Evolutionary conservation across 2,797 vertebrate species (phyloP), one percentile per base, ranked within the genome.

Genomic region (Heterohyrax brucei): DNA sequence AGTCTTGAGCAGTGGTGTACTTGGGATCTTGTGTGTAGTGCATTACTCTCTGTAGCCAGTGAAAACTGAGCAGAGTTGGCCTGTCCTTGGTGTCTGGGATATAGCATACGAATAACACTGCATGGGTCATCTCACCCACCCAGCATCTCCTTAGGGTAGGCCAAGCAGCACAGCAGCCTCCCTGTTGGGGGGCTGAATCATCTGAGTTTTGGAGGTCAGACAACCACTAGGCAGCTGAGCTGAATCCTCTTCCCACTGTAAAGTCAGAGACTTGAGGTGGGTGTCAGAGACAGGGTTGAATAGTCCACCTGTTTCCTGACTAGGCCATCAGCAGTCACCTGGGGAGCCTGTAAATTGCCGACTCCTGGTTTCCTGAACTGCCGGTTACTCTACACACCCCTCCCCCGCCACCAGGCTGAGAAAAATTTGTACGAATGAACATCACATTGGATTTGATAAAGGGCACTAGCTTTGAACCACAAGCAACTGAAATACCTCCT

Each of bases 341-440:
- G 7, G n/a, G 80, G 26, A 80, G 16, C 44, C 0, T 59, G 33
- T 64, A 14, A 76, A 77, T 61, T 81, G 46, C 33, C 66, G 33
- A 64, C 46, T 85, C 53, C 79, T 46, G 44, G 64, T 53, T 53
- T 53, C 50, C 50, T 53, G 50, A 53, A 13, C 50, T 53, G 50
- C 50, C 6, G 44, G 14, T 26, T 39, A 39, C 39, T 39, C 39
- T 39, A 39, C 39, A 39, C 39, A 39, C 39, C 39, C 39, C 39
- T 39, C 39, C 39, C 39, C 39, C 39, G 39, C 39, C 39, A 39
- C 39, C 48, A 44, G 91, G 3, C 68, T 87, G 64, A 90, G 83
- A 87, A 86, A 77, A 91, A 26, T 93, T 75, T 86, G 78, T 91
- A 33, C 61, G 5, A 53, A 14, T 66, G 93, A 90, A 88, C 85